Evolutionary conservation across 2,888 invertebrate genomes (phyloP).

Genomic region (Cantharis rufa): DNA sequence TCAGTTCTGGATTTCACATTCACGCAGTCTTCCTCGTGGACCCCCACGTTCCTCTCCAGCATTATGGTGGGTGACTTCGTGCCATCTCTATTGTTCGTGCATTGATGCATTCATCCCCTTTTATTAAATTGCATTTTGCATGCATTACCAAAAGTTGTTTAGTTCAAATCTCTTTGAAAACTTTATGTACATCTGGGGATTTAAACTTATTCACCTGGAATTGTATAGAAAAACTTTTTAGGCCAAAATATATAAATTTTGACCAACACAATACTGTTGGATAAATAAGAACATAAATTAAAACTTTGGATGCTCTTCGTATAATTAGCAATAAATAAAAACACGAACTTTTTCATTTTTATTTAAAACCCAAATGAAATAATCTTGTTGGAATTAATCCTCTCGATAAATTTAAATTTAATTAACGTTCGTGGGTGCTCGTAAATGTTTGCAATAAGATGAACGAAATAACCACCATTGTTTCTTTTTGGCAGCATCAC

Average conservation of each 20-base stretch:
- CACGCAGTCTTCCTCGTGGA: conserved; percentile 26
- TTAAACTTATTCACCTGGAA: background rate
- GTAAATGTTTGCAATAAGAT: background rate
- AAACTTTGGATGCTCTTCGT: background rate
- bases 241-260: background rate
- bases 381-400: background rate
- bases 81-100: conserved; percentile 1
- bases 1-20: conserved; percentile 17
- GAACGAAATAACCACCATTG: background rate
- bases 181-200: background rate
- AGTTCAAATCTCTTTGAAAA: background rate
- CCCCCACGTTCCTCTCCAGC: conserved; percentile 3
- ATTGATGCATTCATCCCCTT: background rate
- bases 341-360: background rate
- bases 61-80: background rate
- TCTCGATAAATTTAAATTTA: background rate
- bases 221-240: background rate
- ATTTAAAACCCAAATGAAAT: background rate
- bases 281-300: background rate
- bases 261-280: background rate
- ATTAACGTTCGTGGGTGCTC: background rate
- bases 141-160: background rate
- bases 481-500: background rate
- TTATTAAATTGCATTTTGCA: conserved; percentile 3
- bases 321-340: background rate